Evolutionary conservation across 2,797 vertebrate genomes (phyloP), one percentile per base, ranked within the genome.

Genomic region (Serranus cabrilla): DNA sequence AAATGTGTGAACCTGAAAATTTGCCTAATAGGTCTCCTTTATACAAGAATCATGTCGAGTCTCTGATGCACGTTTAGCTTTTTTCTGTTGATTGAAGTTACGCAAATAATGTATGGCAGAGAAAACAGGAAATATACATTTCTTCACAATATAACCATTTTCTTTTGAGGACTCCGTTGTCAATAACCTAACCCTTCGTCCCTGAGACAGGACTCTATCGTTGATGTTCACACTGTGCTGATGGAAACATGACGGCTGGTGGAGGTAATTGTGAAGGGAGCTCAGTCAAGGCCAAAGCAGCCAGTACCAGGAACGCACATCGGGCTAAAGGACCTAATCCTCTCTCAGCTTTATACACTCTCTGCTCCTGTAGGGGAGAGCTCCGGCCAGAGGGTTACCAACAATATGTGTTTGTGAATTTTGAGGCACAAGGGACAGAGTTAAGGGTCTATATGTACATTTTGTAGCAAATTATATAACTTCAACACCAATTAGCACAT

Each of bases 241-340:
- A 64, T 20, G 10, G 59, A 69, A 75, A 65, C 50, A 39, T 45
- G 39, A 51, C 4, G 21, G 42, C 18, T 66, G 55, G 17, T 45
- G 34, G 39, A 75, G 40, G 37, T 62, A 13, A 74, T 21, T 65
- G 45, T 57, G 68, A 72, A 5, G 65, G 71, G 45, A 40, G 72
- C n/a, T 75, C 65, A 78, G 47, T 52, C 1, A 43, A 62, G 59
- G 49, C 66, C 51, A 76, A 71, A 77, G 51, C 58, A 71, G 45
- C 64, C 45, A 52, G 76, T 83, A 83, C 67, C 85, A 81, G 78
- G 83, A 78, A 83, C 21, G 7, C 34, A 63, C 43, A 70, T 66
- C 69, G 67, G 81, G 65, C 49, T 84, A 65, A 86, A 86, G 52
- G 40, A 50, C 47, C 72, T 83, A 84, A 91, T 84, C 81, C 69